Evolutionary conservation across 1,140 invertebrate species (phyloP), one percentile per base, ranked within the genome.

Genomic region (Penaeus indicus): DNA sequence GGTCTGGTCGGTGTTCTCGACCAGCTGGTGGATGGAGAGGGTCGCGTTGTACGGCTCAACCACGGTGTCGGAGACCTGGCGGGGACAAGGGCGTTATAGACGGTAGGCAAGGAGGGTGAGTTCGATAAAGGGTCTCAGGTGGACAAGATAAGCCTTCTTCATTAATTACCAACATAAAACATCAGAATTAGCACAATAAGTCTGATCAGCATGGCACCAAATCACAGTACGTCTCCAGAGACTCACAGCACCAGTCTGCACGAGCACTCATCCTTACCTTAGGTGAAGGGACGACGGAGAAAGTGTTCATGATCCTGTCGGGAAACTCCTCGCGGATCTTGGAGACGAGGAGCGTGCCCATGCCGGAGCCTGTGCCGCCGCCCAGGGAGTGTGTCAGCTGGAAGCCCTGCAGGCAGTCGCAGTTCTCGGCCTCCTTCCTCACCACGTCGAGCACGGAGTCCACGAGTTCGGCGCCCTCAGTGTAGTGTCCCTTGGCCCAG

Each of bases 401-500:
- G 82, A 88, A 88, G 25, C 87, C 87, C 54, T 88, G 87, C 1
- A 88, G 61, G 69, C 87, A 88, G 60, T 88, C 87, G 38, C 87
- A 88, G 72, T 88, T 88, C 72, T 88, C 87, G 0, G 87, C 87
- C 61, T 88, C 87, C 61, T 88, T 88, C 81, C 87, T 88, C 47
- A 88, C 87, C 60, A 88, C 87, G 61, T 88, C 87, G 18, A 88
- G 60, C 27, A 88, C 87, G 32, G 87, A 88, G 69, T 88, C 87
- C 19, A 88, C 87, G 47, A 88, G 62, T 42, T 88, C 87, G 18
- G 87, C 87, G 18, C 87, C 87, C 61, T 88, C 87, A 42, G 87
- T 88, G 87, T 88, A 88, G 87, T 88, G 87, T 27, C 87, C 87
- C 82, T 88, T 88, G 67, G 87, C 87, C 87, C 87, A 88, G 87